Conservation (phyloP, 2,888 invertebrate genomes). For the Agrochola lota region DNA sequence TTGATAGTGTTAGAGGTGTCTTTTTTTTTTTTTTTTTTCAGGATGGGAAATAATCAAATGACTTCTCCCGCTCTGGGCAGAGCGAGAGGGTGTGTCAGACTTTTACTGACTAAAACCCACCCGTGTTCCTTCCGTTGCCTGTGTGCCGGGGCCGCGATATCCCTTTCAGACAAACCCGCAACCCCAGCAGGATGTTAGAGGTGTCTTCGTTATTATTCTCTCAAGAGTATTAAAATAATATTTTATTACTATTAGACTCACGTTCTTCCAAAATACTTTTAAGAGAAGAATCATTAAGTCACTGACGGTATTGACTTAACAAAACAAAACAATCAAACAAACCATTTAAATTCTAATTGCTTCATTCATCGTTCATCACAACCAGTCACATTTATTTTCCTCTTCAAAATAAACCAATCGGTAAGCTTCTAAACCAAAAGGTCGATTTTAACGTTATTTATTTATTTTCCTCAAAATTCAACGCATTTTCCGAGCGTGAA, state of each 20-base stretch:
- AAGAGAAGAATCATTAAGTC: neutral
- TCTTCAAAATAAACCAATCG: constrained; percentile 18
- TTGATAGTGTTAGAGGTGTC: too few species aligned
- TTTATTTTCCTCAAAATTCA: constrained; percentile 45
- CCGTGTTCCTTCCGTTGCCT: too few species aligned
- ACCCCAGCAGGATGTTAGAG: too few species aligned
- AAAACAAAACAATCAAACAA: constrained; percentile 19
- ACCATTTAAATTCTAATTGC: neutral
- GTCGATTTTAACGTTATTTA: constrained; percentile 25
- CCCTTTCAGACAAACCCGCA: too few species aligned
- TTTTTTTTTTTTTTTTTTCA: too few species aligned
- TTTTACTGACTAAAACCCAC: too few species aligned
- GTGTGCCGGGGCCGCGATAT: too few species aligned
- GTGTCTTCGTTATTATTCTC: too few species aligned
- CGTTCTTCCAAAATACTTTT: neutral
- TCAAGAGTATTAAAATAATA: neutral
- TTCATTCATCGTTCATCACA: constrained; percentile 19
- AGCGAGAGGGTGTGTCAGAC: too few species aligned
- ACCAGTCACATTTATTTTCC: constrained; percentile 21
- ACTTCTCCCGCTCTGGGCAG: too few species aligned
- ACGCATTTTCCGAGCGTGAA: constrained; percentile 27
- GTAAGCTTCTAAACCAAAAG: constrained; percentile 23
- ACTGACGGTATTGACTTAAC: neutral
- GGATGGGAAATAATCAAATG: too few species aligned
- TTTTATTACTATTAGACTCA: neutral